A percentile compares a stretch with the other conserved stretches of the same genome.
Evolutionary conservation across 2,888 invertebrate species (phyloP).

Genomic region (Tribolium freemani): DNA sequence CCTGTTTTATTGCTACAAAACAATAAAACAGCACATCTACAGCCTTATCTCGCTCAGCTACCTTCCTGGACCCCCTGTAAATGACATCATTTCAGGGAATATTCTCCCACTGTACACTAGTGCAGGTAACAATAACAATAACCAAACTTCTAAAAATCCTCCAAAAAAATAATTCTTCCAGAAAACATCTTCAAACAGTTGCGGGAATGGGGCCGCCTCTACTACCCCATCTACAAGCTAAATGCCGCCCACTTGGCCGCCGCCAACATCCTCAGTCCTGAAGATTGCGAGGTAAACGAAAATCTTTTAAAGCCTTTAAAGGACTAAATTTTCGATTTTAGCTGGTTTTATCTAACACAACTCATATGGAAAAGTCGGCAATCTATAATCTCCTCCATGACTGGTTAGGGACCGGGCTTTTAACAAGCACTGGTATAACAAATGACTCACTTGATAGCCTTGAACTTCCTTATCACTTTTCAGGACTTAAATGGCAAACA

Average conservation of each 20-base stretch:
- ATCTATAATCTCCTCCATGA: conserved; percentile 59
- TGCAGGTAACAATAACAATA: not conserved
- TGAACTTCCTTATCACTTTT: not conserved
- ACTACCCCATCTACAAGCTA: conserved; percentile 47
- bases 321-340: conserved; percentile 35
- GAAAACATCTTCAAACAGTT: not conserved
- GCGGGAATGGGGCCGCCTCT: not conserved
- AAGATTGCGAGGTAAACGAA: conserved; percentile 19
- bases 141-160: conserved; percentile 54
- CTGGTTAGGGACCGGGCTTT: conserved; percentile 64
- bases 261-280: conserved; percentile 38
- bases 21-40: not conserved
- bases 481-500: conserved; percentile 52
- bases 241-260: conserved; percentile 32
- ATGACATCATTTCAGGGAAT: not conserved
- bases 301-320: no score
- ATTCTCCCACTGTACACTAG: not conserved
- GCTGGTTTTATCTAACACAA: conserved; percentile 59
- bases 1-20: not conserved
- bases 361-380: conserved; percentile 59
- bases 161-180: not conserved
- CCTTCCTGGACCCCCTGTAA: not conserved
- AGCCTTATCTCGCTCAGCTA: not conserved
- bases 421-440: conserved; percentile 62
- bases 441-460: not conserved